Percentiles rank a stretch among this genome's conserved stretches.
Evolutionary conservation across 2,797 vertebrate species (phyloP).

Genomic region (Rhinogobio ventralis): DNA sequence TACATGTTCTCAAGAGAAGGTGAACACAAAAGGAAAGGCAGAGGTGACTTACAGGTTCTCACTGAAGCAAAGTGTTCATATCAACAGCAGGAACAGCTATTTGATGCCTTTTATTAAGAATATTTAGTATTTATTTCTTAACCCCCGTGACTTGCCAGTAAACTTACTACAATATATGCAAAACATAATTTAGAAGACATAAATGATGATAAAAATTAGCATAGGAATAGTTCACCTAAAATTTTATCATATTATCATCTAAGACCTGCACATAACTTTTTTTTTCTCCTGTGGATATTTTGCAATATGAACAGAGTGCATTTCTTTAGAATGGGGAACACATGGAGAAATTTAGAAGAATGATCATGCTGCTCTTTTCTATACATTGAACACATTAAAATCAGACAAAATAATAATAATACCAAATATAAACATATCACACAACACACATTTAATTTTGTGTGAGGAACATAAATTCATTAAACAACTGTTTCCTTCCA

Average conservation of each 20-base stretch:
- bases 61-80: conserved; percentile 9
- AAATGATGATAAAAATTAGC: not conserved
- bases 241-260: not conserved
- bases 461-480: not conserved
- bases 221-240: not conserved
- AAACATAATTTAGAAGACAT: not conserved
- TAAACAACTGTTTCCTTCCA: not conserved
- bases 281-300: not conserved
- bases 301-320: not conserved
- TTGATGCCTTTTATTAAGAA: conserved; percentile 11
- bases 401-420: not conserved
- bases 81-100: not conserved
- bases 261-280: not conserved
- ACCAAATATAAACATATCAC: not conserved
- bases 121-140: not conserved
- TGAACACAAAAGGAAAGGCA: conserved; percentile 53
- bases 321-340: not conserved
- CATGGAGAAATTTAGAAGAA: not conserved
- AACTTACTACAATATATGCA: not conserved
- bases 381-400: not conserved
- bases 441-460: not conserved
- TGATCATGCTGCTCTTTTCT: not conserved
- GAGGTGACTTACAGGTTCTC: not conserved
- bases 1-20: conserved; percentile 51
- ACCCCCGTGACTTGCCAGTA: not conserved